phyloP scores from a whole-genome alignment of 2,888 invertebrate genomes.

The Acanthosepion lycidas region DNA sequence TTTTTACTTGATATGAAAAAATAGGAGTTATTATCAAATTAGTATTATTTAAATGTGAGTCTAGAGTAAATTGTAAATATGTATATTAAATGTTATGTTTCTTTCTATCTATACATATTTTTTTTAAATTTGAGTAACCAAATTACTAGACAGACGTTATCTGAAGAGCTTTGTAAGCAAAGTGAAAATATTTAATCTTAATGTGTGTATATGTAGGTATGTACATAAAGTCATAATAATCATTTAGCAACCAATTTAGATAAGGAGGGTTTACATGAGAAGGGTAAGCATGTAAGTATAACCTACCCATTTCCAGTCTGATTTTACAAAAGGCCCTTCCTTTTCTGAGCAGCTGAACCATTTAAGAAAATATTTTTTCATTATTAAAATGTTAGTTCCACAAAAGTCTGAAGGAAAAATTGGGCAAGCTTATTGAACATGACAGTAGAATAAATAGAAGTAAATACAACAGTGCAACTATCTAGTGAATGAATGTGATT shows the following conservation, averaged over 20 bases:
- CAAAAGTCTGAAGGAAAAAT: background rate
- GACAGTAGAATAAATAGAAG: background rate
- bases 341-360: slow-evolving; percentile 9
- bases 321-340: background rate
- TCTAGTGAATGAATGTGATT: slow-evolving; percentile 2
- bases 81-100: too few species aligned
- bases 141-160: too few species aligned
- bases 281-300: background rate
- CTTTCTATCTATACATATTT: too few species aligned
- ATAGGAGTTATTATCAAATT: too few species aligned
- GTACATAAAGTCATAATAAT: background rate
- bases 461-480: background rate
- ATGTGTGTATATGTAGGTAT: background rate
- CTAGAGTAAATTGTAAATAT: too few species aligned
- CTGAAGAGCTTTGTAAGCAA: too few species aligned
- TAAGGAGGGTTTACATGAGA: background rate
- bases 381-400: background rate
- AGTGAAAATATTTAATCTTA: background rate
- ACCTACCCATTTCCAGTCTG: slow-evolving; percentile 33
- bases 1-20: too few species aligned
- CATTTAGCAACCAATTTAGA: background rate
- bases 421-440: background rate
- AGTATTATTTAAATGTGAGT: too few species aligned
- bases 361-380: background rate
- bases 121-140: too few species aligned